Conservation (phyloP, 2,797 vertebrate species). For the Phoebastria nigripes region DNA sequence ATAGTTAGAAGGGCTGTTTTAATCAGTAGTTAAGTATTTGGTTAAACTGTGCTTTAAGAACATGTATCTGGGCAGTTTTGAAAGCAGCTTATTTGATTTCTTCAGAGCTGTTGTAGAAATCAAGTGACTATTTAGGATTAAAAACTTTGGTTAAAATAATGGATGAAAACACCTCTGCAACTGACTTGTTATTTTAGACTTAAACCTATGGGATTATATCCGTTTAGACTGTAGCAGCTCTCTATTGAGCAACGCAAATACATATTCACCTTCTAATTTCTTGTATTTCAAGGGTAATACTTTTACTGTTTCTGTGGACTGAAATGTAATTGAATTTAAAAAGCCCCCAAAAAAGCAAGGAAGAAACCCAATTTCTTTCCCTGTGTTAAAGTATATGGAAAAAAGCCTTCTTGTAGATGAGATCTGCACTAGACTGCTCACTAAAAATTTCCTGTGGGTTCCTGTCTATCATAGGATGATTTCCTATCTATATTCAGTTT, state of each 20-base stretch:
- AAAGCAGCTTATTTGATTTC: background rate
- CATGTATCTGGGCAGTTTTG: background rate
- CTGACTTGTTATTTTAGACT: background rate
- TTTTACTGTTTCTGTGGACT: background rate
- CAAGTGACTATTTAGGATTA: background rate
- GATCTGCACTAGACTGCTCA: background rate
- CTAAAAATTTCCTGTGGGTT: background rate
- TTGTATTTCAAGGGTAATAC: background rate
- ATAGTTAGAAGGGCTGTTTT: background rate
- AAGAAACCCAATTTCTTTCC: accelerated
- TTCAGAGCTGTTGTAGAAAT: background rate
- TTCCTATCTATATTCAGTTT: slow-evolving; percentile 15
- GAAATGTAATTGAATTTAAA: background rate
- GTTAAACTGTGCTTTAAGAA: background rate
- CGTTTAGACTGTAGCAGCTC: background rate
- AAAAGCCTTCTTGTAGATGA: background rate
- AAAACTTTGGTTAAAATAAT: background rate
- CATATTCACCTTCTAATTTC: background rate
- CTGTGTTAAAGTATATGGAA: background rate
- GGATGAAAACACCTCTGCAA: background rate
- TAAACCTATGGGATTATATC: background rate
- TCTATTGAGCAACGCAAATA: background rate
- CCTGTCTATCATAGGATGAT: background rate
- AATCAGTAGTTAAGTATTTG: background rate
- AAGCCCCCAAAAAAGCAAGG: background rate